phyloP scores from a whole-genome alignment of 2,888 invertebrate species.

The Xanthia togata region DNA sequence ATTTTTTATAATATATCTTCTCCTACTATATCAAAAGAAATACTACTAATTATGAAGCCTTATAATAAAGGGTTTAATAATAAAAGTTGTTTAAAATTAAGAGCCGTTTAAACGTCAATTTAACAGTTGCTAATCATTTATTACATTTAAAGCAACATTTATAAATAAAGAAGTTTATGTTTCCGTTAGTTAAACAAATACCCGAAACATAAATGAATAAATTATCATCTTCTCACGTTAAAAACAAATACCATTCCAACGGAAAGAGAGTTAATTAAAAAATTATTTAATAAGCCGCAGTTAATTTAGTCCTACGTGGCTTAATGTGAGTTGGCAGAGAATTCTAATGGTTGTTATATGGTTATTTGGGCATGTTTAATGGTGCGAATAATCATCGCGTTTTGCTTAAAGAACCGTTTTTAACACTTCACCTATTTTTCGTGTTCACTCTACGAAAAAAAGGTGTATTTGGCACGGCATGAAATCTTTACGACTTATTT shows the following conservation, averaged over 20 bases:
- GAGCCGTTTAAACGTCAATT: too few species aligned
- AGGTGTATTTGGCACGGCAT: not conserved
- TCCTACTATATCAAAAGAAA: too few species aligned
- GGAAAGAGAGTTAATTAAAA: conserved; percentile 19
- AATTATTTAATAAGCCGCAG: conserved; percentile 16
- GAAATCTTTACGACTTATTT: not conserved
- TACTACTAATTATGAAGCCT: too few species aligned
- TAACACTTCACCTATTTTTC: conserved; percentile 29
- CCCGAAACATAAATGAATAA: too few species aligned
- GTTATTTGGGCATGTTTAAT: conserved; percentile 53
- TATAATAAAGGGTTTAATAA: too few species aligned
- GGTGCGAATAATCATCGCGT: conserved; percentile 34
- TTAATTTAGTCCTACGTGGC: conserved; percentile 24
- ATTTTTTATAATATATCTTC: too few species aligned
- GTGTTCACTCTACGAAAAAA: conserved; percentile 21
- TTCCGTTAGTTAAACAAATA: too few species aligned
- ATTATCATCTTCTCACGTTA: not conserved
- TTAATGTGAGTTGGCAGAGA: conserved; percentile 33
- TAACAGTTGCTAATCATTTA: too few species aligned
- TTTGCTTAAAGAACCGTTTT: conserved; percentile 34
- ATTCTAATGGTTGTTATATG: conserved; percentile 48
- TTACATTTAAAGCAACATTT: too few species aligned
- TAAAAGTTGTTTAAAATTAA: too few species aligned
- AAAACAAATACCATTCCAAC: not conserved
- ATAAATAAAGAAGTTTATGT: too few species aligned